These are phyloP conservation scores for Cossypha heuglini DNA, from an alignment of 2,797 vertebrate genomes.

Conservation along the genomic window DNA sequence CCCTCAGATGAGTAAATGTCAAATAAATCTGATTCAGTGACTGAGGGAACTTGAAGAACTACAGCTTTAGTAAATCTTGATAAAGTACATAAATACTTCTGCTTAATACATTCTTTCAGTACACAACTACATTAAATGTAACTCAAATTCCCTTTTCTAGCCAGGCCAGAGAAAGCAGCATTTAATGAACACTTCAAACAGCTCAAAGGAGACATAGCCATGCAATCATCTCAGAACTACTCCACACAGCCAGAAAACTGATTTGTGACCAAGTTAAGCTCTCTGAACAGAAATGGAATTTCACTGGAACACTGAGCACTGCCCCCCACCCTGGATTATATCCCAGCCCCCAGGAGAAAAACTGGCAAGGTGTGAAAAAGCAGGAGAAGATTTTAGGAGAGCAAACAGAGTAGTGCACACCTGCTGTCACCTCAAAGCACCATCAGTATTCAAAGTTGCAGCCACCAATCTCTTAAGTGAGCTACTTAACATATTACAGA, in stretches of 20 bases:
- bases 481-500: background rate
- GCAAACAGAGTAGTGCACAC: background rate
- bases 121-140: background rate
- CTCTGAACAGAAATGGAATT: background rate
- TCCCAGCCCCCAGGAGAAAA: background rate
- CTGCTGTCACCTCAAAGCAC: background rate
- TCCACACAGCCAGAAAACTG: background rate
- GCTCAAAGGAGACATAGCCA: background rate
- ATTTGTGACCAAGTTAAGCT: background rate
- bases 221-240: background rate
- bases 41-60: background rate
- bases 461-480: background rate
- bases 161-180: background rate
- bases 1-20: background rate
- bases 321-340: background rate
- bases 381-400: background rate
- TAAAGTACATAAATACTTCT: background rate
- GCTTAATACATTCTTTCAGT: background rate
- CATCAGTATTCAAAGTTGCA: background rate
- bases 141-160: background rate
- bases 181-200: background rate
- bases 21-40: background rate
- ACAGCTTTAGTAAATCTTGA: background rate
- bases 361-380: background rate
- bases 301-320: fast-evolving